Conservation (phyloP, 2,113 vertebrate genomes). For the Larimichthys crocea region DNA sequence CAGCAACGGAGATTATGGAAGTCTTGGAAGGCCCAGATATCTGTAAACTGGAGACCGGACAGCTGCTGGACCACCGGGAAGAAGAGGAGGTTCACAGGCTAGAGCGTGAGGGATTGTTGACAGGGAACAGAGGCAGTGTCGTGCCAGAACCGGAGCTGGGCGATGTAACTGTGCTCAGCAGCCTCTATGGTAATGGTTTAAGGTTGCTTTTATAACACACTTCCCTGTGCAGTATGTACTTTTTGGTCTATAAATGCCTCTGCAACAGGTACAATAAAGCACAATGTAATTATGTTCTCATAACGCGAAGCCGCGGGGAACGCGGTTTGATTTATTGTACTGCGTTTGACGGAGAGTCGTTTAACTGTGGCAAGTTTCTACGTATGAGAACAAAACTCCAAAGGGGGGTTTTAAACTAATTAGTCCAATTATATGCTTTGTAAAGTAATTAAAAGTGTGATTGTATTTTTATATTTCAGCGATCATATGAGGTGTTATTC, state of each 20-base stretch:
- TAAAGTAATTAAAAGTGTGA: neutral
- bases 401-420: neutral
- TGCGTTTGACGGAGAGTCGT: neutral
- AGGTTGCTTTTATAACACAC: constrained; percentile 4
- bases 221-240: neutral
- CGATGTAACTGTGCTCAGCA: too few relatives aligned
- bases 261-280: neutral
- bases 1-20: too few relatives aligned
- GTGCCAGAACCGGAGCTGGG: too few relatives aligned
- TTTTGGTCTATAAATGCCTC: neutral
- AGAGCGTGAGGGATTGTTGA: too few relatives aligned
- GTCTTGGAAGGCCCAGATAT: too few relatives aligned
- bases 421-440: neutral
- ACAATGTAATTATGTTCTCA: constrained; percentile 12
- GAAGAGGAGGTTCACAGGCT: too few relatives aligned
- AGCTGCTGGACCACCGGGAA: too few relatives aligned
- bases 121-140: too few relatives aligned
- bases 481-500: neutral
- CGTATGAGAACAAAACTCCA: neutral
- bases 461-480: neutral
- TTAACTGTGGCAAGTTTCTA: neutral
- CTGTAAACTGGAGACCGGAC: too few relatives aligned
- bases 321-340: neutral
- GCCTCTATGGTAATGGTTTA: neutral
- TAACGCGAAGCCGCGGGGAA: neutral